These are phyloP conservation scores for Clusia tigrina DNA, from an alignment of 2,888 invertebrate species.

Conservation along the genomic window DNA sequence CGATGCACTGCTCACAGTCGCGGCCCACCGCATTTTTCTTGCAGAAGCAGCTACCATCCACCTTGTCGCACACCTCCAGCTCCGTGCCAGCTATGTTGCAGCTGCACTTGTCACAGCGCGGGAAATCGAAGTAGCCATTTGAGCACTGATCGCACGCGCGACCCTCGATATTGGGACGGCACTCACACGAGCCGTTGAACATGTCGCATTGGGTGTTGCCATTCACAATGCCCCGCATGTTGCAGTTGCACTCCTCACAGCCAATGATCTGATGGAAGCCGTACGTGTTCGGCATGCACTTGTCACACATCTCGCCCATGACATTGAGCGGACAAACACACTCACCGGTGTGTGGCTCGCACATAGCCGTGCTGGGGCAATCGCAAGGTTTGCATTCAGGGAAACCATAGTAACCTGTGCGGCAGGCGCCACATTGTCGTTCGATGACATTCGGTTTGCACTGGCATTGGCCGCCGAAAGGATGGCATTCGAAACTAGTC, in stretches of 20 bases:
- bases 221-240: slow-evolving; percentile 79
- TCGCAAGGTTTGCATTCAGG: slow-evolving; percentile 91
- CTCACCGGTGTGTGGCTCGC: slow-evolving; percentile 77
- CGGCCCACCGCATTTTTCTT: slow-evolving; percentile 78
- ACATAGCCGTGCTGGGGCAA: slow-evolving; percentile 84
- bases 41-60: slow-evolving; percentile 74
- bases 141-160: slow-evolving; percentile 88
- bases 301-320: slow-evolving; percentile 87
- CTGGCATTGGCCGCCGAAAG: slow-evolving; percentile 95
- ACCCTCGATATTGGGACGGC: slow-evolving; percentile 86
- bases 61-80: slow-evolving; percentile 86
- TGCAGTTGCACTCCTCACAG: slow-evolving; percentile 93
- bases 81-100: slow-evolving; percentile 86
- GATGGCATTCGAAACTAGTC: slow-evolving; percentile 84
- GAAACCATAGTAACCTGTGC: slow-evolving; percentile 92
- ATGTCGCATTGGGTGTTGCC: slow-evolving; percentile 87
- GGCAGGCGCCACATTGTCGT: slow-evolving; percentile 78
- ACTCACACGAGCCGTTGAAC: slow-evolving; percentile 84
- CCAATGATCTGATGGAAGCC: slow-evolving; percentile 94
- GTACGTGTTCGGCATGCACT: slow-evolving; percentile 87
- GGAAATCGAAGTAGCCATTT: slow-evolving; percentile 86
- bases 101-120: slow-evolving; percentile 84
- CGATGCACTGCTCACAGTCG: slow-evolving; percentile 85
- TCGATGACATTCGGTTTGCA: slow-evolving; percentile 95
- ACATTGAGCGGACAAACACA: slow-evolving; percentile 94